phyloP scores from a whole-genome alignment of 1,140 invertebrate species.

The Lordiphosa collinella region DNA sequence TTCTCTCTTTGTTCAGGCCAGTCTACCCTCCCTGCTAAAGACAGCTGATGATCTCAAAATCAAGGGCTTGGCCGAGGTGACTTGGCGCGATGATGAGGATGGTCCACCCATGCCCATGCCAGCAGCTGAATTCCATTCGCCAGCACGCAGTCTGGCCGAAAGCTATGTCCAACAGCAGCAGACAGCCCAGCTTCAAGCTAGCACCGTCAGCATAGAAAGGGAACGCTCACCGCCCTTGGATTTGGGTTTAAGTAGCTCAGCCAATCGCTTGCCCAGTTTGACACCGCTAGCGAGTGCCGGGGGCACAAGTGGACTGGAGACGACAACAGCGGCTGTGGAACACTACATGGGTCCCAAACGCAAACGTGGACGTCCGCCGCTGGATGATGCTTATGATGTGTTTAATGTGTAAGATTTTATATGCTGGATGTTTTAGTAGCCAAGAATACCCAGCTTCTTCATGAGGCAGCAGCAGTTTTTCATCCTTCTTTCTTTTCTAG shows the following conservation, averaged over 20 bases:
- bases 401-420: slow-evolving; percentile 75
- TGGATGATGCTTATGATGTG: slow-evolving; percentile 82
- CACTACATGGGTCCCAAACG: slow-evolving; percentile 71
- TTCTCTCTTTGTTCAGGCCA: slow-evolving; percentile 82
- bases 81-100: slow-evolving; percentile 84
- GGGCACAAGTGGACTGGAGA: slow-evolving; percentile 12
- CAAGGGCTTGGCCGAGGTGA: slow-evolving; percentile 93
- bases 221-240: slow-evolving; percentile 34
- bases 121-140: slow-evolving; percentile 72
- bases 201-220: slow-evolving; percentile 9
- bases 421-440: no score
- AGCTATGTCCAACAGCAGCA: slow-evolving; percentile 36
- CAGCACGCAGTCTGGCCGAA: slow-evolving; percentile 49
- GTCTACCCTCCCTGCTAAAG: slow-evolving; percentile 91
- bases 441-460: no score
- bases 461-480: neutral
- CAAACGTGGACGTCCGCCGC: slow-evolving; percentile 84
- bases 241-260: slow-evolving; percentile 26
- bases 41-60: slow-evolving; percentile 95
- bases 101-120: slow-evolving; percentile 77
- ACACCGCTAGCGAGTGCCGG: slow-evolving; percentile 26
- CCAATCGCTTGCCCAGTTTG: slow-evolving; percentile 49
- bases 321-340: slow-evolving; percentile 41
- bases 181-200: slow-evolving; percentile 6
- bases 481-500: slow-evolving; percentile 6